A percentile compares a stretch with the other conserved stretches of the same genome.
Evolutionary conservation across 2,888 invertebrate species (phyloP).

Genomic region (Apotomis capreana): DNA sequence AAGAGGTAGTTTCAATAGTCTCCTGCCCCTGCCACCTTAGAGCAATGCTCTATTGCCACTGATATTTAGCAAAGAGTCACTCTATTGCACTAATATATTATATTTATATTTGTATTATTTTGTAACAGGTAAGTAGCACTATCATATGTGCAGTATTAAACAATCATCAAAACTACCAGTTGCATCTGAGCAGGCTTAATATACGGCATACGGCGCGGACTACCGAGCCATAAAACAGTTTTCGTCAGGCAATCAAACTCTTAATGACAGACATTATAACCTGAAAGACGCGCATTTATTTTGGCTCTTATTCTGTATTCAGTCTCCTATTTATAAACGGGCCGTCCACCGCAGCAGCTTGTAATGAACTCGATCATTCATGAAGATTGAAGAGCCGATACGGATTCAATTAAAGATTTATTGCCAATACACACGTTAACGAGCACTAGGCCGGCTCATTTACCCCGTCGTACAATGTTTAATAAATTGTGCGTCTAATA

Average conservation of each 20-base stretch:
- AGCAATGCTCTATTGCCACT: too few species aligned
- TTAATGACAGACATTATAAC: conserved; percentile 31
- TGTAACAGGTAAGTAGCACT: too few species aligned
- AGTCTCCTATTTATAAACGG: conserved; percentile 34
- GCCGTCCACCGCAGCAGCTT: conserved; percentile 42
- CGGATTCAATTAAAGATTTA: conserved; percentile 74
- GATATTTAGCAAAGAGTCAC: too few species aligned
- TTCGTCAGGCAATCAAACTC: conserved; percentile 37
- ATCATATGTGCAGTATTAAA: too few species aligned
- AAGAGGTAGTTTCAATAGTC: too few species aligned
- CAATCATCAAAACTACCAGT: neutral
- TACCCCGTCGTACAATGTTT: conserved; percentile 63
- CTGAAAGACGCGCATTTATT: conserved; percentile 36
- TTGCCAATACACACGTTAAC: conserved; percentile 57
- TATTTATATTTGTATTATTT: too few species aligned
- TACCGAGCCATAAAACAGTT: conserved; percentile 30
- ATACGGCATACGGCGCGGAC: conserved; percentile 1
- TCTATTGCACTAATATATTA: too few species aligned
- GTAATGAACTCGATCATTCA: conserved; percentile 57
- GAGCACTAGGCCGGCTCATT: conserved; percentile 60
- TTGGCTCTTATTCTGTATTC: conserved; percentile 27
- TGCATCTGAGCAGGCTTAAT: conserved; percentile 3
- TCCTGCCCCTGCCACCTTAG: too few species aligned
- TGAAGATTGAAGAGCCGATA: conserved; percentile 63
- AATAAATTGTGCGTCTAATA: conserved; percentile 74